Evolutionary conservation across 92 coral and sea anemone genomes (phyloP).

Genomic region (Epizoanthus ramosus): DNA sequence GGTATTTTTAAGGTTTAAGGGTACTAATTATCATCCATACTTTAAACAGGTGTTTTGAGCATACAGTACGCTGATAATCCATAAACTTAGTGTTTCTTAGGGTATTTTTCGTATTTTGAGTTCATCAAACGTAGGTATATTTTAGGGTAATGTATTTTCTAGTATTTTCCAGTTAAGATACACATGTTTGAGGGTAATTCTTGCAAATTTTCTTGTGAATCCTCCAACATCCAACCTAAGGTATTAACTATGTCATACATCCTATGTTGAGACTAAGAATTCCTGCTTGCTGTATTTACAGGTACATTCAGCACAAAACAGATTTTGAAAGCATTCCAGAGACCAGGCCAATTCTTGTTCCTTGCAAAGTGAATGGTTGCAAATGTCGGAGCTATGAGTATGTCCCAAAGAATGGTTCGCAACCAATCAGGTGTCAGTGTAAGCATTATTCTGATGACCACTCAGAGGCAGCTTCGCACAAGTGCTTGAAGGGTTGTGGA

Average conservation of each 20-base stretch:
- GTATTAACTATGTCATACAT: no score
- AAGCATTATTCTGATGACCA: constrained; percentile 94
- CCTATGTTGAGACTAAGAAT: background rate
- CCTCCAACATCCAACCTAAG: background rate
- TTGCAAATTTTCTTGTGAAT: no score
- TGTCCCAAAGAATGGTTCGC: constrained; percentile 93
- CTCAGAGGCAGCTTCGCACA: constrained; percentile 80
- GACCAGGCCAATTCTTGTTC: constrained; percentile 85
- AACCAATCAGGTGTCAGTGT: constrained; percentile 98
- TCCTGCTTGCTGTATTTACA: background rate
- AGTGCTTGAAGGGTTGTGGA: constrained; percentile 87
- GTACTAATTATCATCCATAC: no score
- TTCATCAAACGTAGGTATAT: no score
- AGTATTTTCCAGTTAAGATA: no score
- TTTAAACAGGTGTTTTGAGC: no score
- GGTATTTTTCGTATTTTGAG: no score
- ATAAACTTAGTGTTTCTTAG: no score
- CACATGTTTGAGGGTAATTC: no score
- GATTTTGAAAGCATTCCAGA: constrained; percentile 83
- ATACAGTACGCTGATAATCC: no score
- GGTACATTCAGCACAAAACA: constrained; percentile 94
- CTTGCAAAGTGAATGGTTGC: constrained; percentile 84
- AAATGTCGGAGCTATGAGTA: constrained; percentile 85
- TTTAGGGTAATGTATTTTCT: background rate
- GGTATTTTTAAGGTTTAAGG: no score